Conservation (phyloP, 2,113 vertebrate genomes). For the Oreochromis aureus region DNA sequence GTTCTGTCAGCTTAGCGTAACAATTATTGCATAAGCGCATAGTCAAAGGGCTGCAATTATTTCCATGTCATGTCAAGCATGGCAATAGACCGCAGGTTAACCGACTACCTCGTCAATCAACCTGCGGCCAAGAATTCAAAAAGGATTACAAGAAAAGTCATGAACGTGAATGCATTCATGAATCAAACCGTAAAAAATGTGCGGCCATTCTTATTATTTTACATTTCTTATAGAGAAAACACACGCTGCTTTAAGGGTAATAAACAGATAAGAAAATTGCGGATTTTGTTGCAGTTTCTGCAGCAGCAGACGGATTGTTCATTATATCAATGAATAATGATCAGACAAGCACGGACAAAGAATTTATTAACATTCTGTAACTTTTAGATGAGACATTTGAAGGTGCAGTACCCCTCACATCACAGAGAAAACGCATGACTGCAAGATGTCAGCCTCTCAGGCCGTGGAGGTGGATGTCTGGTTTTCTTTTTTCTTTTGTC, state of each 20-base stretch:
- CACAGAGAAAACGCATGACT: neutral
- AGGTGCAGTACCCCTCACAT: neutral
- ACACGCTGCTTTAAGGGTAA: neutral
- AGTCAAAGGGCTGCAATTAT: neutral
- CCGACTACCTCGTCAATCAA: neutral
- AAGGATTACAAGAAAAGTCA: neutral
- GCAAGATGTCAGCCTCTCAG: neutral
- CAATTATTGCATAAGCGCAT: neutral
- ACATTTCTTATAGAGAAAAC: neutral
- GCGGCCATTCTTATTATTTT: neutral
- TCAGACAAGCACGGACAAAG: neutral
- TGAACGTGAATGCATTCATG: neutral
- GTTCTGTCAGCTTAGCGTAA: neutral
- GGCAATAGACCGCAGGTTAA: neutral
- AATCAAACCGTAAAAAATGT: neutral
- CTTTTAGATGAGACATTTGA: neutral
- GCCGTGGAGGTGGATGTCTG: neutral
- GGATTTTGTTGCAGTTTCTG: neutral
- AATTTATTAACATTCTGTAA: slow-evolving; percentile 9
- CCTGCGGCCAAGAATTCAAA: neutral
- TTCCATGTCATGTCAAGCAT: neutral
- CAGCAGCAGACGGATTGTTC: neutral
- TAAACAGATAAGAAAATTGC: neutral
- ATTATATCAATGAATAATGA: neutral
- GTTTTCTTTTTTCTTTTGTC: slow-evolving; percentile 16